Evolutionary conservation across 2,113 vertebrate species (phyloP).

Genomic region (Cathartes aura): DNA sequence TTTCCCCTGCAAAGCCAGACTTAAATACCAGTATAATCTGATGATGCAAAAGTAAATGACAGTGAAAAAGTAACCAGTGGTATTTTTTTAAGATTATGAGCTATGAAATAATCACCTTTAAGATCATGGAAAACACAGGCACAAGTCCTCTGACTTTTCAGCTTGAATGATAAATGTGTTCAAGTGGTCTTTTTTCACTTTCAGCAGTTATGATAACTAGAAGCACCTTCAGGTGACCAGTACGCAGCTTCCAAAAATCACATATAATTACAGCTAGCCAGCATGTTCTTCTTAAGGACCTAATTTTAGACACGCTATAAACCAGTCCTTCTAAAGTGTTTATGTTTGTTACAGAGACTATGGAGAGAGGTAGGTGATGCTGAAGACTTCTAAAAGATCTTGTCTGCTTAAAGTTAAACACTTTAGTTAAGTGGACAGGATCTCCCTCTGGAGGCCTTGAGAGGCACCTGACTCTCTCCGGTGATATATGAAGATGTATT

Average conservation of each 20-base stretch:
- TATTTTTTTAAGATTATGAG: background rate
- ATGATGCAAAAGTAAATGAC: background rate
- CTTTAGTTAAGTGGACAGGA: background rate
- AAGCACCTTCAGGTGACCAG: background rate
- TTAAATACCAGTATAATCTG: background rate
- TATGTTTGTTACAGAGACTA: background rate
- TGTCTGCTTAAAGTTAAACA: background rate
- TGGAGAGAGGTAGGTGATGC: background rate
- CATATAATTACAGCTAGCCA: background rate
- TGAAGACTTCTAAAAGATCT: background rate
- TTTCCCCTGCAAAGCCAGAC: background rate
- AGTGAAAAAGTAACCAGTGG: background rate
- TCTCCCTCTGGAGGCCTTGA: slow-evolving; percentile 51
- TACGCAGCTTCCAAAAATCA: background rate
- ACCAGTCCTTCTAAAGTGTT: background rate
- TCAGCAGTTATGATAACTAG: background rate
- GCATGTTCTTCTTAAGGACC: background rate
- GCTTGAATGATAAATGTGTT: background rate
- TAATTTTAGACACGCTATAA: background rate
- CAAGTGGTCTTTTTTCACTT: background rate
- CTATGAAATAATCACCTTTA: background rate
- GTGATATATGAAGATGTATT: background rate
- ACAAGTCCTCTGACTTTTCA: background rate
- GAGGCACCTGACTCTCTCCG: background rate
- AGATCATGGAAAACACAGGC: background rate